Percentiles rank a stretch among this genome's conserved stretches.
Conservation (phyloP, 1,140 invertebrate species). For the Ips typographus region DNA sequence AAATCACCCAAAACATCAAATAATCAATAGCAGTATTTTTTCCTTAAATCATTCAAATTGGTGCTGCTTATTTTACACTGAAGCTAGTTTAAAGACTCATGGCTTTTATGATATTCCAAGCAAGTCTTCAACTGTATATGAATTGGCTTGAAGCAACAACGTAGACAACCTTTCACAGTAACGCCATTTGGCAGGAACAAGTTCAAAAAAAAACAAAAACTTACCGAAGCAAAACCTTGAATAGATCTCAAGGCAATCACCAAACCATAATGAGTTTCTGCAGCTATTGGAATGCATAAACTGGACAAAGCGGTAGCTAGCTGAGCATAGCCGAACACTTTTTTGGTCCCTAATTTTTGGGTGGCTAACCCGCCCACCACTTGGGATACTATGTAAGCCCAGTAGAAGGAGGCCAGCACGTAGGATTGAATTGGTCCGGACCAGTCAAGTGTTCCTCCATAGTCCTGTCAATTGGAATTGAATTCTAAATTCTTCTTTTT, state of each 20-base stretch:
- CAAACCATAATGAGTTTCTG: slow-evolving; percentile 61
- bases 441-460: slow-evolving; percentile 63
- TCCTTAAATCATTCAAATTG: too few relatives aligned
- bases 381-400: slow-evolving; percentile 72
- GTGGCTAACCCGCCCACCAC: slow-evolving; percentile 73
- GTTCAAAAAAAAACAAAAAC: slow-evolving; percentile 25
- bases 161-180: too few relatives aligned
- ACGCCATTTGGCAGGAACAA: not conserved
- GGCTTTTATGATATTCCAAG: too few relatives aligned
- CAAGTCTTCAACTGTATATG: too few relatives aligned
- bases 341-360: slow-evolving; percentile 76
- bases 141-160: too few relatives aligned
- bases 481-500: not conserved
- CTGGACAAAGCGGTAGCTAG: slow-evolving; percentile 68
- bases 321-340: slow-evolving; percentile 74
- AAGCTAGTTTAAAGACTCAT: too few relatives aligned
- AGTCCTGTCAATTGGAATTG: slow-evolving; percentile 37
- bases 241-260: slow-evolving; percentile 65
- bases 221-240: slow-evolving; percentile 68
- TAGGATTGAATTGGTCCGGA: slow-evolving; percentile 61
- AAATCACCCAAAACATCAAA: too few relatives aligned
- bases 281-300: slow-evolving; percentile 64
- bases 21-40: too few relatives aligned
- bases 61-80: too few relatives aligned
- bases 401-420: slow-evolving; percentile 70